These are phyloP conservation scores for Drosophila subsilvestris DNA, from an alignment of 2,888 invertebrate species.

Conservation along the genomic window DNA sequence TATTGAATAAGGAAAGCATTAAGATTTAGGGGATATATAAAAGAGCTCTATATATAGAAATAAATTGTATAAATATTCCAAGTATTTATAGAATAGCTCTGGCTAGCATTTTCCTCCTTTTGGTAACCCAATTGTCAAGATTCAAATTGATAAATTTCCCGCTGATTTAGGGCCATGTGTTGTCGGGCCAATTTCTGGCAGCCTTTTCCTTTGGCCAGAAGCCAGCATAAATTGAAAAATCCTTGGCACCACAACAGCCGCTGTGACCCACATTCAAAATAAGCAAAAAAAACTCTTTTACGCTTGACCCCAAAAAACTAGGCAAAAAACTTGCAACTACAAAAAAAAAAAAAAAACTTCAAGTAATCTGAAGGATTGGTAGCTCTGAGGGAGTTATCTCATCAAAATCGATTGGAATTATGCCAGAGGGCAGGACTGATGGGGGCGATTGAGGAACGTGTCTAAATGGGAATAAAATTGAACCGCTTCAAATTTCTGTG, in stretches of 20 bases:
- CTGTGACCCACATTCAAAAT: slow-evolving; percentile 50
- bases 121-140: slow-evolving; percentile 46
- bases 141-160: slow-evolving; percentile 57
- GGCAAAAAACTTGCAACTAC: background rate
- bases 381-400: slow-evolving; percentile 45
- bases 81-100: background rate
- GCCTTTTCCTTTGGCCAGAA: background rate
- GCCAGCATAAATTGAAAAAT: slow-evolving; percentile 58
- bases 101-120: background rate
- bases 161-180: background rate
- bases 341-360: background rate
- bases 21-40: no score
- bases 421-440: background rate
- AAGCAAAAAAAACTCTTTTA: background rate
- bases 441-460: slow-evolving; percentile 44
- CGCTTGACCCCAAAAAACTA: background rate
- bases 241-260: background rate
- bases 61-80: no score
- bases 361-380: slow-evolving; percentile 5
- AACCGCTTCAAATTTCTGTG: slow-evolving; percentile 56
- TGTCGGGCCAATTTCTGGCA: background rate
- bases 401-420: slow-evolving; percentile 56
- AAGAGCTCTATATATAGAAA: no score
- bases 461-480: slow-evolving; percentile 53
- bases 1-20: background rate